Percentiles rank a stretch among this genome's conserved stretches.
Conservation (phyloP, 2,888 invertebrate species). For the Drosophila picticornis region DNA sequence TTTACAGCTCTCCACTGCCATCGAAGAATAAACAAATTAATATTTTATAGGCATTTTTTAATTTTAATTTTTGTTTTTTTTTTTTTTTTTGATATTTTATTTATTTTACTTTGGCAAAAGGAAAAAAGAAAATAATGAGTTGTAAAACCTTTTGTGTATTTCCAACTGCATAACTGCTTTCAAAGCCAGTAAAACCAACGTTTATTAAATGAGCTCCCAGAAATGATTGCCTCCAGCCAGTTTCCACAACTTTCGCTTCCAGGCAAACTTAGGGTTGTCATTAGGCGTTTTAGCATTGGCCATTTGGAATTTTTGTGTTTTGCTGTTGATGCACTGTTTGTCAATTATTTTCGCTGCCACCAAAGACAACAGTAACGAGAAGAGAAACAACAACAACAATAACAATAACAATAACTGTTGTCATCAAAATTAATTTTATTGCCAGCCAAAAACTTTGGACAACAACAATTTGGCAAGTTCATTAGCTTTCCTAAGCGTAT, state of each 20-base stretch:
- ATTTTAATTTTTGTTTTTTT: neutral
- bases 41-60: neutral
- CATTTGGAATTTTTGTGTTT: slow-evolving; percentile 37
- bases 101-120: neutral
- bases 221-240: slow-evolving; percentile 35
- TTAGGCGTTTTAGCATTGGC: slow-evolving; percentile 40
- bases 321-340: slow-evolving; percentile 47
- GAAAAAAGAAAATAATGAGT: neutral
- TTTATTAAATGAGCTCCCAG: slow-evolving; percentile 30
- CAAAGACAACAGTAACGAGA: slow-evolving; percentile 9
- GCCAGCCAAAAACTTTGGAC: slow-evolving; percentile 79
- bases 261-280: slow-evolving; percentile 23
- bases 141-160: neutral
- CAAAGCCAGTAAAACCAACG: slow-evolving; percentile 12
- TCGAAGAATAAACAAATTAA: neutral
- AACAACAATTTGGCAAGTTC: slow-evolving; percentile 71
- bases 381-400: neutral
- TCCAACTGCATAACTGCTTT: neutral
- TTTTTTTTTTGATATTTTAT: neutral
- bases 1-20: neutral
- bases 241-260: slow-evolving; percentile 31
- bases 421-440: slow-evolving; percentile 82
- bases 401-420: slow-evolving; percentile 46
- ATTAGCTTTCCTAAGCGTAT: slow-evolving; percentile 71
- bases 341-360: slow-evolving; percentile 44